phyloP scores from a whole-genome alignment of 1,140 invertebrate genomes.

The Diorhabda sublineata region DNA sequence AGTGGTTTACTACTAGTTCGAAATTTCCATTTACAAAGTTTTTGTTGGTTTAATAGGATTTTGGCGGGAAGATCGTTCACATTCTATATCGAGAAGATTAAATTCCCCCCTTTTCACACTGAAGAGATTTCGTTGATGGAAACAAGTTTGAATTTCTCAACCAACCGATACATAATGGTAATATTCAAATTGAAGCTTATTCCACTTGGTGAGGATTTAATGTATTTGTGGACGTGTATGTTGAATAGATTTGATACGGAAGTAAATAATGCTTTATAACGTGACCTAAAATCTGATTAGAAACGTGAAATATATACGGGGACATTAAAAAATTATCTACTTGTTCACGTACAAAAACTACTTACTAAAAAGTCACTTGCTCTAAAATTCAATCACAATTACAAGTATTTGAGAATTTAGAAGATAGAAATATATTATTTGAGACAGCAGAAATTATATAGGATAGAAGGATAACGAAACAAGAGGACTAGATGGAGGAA shows the following conservation, averaged over 20 bases:
- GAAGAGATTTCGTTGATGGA: constrained; percentile 1
- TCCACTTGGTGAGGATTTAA: background rate
- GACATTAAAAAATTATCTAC: too few relatives aligned
- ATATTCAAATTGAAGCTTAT: constrained; percentile 1
- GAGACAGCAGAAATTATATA: too few relatives aligned
- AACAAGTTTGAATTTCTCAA: constrained; percentile 2
- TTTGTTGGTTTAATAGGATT: constrained; percentile 15
- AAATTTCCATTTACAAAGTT: constrained; percentile 20
- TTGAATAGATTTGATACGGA: background rate
- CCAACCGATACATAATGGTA: constrained; percentile 1
- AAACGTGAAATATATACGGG: too few relatives aligned
- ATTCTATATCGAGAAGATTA: constrained; percentile 14
- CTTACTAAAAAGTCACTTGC: too few relatives aligned
- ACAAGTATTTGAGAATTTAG: too few relatives aligned
- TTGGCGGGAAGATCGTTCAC: constrained; percentile 10
- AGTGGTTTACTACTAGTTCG: constrained; percentile 25
- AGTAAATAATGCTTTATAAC: background rate
- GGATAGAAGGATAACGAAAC: too few relatives aligned
- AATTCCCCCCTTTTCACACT: background rate
- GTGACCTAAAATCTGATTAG: background rate
- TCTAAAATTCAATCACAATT: too few relatives aligned
- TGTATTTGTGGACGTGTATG: constrained; percentile 1
- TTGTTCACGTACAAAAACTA: too few relatives aligned
- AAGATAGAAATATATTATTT: too few relatives aligned
- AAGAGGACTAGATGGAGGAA: too few relatives aligned